Conservation (phyloP, 2,888 invertebrate species). For the Pseudococcus viburni region DNA sequence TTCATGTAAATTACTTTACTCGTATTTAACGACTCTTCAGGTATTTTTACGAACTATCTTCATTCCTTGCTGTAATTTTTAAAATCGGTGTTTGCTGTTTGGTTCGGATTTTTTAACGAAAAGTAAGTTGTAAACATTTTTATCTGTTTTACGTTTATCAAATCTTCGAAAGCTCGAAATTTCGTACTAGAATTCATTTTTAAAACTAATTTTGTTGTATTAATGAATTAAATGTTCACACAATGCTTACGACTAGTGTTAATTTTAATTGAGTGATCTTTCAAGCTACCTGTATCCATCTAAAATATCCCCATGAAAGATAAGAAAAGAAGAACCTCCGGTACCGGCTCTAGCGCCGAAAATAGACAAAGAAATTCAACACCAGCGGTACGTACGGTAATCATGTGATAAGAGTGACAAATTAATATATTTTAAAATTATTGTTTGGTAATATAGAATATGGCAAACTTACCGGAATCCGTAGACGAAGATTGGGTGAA, state of each 20-base stretch:
- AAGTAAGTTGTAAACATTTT: neutral
- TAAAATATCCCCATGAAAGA: neutral
- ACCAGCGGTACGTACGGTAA: neutral
- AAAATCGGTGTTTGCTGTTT: neutral
- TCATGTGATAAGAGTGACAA: neutral
- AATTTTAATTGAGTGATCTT: neutral
- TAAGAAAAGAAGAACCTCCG: neutral
- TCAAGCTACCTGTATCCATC: neutral
- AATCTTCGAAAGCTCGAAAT: neutral
- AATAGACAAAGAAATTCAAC: neutral
- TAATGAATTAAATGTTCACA: neutral
- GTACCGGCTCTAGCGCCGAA: neutral
- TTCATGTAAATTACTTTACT: neutral
- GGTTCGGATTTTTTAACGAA: neutral
- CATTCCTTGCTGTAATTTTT: neutral
- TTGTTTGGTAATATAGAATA: neutral
- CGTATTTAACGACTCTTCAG: neutral
- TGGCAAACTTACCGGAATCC: neutral
- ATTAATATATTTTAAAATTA: neutral
- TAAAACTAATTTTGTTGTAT: neutral
- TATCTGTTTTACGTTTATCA: neutral
- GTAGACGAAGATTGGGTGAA: slow-evolving; percentile 51
- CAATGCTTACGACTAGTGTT: neutral
- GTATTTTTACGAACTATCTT: neutral
- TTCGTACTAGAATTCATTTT: neutral